phyloP scores from a whole-genome alignment of 2,888 invertebrate species.

The Drosophila macrothrix region DNA sequence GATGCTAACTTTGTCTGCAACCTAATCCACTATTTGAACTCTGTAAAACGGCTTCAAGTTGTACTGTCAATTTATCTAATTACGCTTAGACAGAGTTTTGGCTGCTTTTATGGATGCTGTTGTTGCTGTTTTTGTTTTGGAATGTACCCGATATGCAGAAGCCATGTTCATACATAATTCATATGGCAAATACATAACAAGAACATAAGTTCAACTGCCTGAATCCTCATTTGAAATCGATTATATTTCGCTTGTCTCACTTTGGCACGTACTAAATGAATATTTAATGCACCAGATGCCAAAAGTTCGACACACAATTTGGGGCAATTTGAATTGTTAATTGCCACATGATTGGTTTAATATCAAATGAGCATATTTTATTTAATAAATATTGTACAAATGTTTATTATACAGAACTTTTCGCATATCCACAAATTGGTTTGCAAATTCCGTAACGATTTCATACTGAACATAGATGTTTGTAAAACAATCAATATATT shows the following conservation, averaged over 20 bases:
- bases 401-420: neutral
- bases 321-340: conserved; percentile 52
- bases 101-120: neutral
- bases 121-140: neutral
- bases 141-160: conserved; percentile 22
- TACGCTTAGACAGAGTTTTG: neutral
- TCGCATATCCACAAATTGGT: neutral
- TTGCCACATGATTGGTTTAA: conserved; percentile 42
- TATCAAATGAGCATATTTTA: conserved; percentile 48
- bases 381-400: conserved; percentile 8
- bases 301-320: conserved; percentile 42
- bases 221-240: conserved; percentile 39
- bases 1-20: neutral
- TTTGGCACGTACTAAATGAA: conserved; percentile 65
- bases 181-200: conserved; percentile 38
- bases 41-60: neutral
- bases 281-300: conserved; percentile 49
- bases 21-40: conserved; percentile 1
- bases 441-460: neutral
- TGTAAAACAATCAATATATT: neutral
- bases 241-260: conserved; percentile 28
- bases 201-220: conserved; percentile 19
- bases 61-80: conserved; percentile 19
- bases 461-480: neutral
- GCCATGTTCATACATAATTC: conserved; percentile 51